Base-by-base conservation (phyloP, 1,140 invertebrate genomes). In the Drosophila truncata region DNA sequence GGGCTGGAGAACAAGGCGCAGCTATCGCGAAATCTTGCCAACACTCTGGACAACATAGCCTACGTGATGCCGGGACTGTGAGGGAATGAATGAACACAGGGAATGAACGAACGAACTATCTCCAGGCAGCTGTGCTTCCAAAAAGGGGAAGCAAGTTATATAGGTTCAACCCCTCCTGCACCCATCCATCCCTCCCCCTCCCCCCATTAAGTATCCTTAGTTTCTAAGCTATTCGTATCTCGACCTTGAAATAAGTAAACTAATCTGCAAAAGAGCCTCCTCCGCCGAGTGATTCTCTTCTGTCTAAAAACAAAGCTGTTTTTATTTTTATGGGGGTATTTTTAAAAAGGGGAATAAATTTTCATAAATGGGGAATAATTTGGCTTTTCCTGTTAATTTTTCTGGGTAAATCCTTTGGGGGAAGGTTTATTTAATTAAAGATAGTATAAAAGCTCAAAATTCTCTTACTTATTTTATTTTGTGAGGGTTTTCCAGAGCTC, bases 51-150 rank as follows among this genome's bases (percentile, higher is more conserved):
- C 93, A 98, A 99, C 93, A 97, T 99, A 71, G 98, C 98, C 1
- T 99, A 99, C 91, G 97, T 99, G 74, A 99, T 99, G 98, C 98
- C 98, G 20, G 98, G 98, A 74, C 94, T 99, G 29, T 98, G 95
- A 95, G 80, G 5, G 8, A 16, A 14, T 0, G 8, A 16, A 14
- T 0, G 10, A 13, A 29, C 5, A 44, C 33, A 6, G 3, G 20
- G n/a, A n/a, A n/a, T n/a, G 10, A 13, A 29, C 5, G 23, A 20
- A 6, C 2, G 20, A 20, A 39, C 27, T 49, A 49, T 33, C 49
- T 50, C 49, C 52, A 60, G 69, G 42, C 65, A 66, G 44, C 42
- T 49, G 35, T 49, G 42, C 65, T 67, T 67, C 65, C 65, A 4
- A 25, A 4, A 25, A 13, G 27, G 37, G 27, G 37, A 13, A 49